phyloP scores from a whole-genome alignment of 2,888 invertebrate species.

The Mimas tiliae region DNA sequence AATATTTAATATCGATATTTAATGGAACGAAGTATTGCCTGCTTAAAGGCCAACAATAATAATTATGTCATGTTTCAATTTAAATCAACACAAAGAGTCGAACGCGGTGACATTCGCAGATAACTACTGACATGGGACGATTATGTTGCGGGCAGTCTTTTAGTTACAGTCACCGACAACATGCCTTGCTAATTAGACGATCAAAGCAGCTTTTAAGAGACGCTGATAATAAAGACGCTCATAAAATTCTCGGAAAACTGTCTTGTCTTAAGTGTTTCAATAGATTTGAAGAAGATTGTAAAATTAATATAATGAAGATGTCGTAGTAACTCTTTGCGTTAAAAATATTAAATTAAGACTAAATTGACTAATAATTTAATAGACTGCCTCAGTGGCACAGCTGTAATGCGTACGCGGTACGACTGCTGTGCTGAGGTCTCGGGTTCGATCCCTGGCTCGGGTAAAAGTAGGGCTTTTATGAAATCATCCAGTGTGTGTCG shows the following conservation, averaged over 20 bases:
- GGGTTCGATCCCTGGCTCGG: too few species aligned
- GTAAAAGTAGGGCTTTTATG: too few species aligned
- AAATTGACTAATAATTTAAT: too few species aligned
- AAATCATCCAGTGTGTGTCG: too few species aligned
- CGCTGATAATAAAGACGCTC: background rate
- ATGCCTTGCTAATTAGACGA: background rate
- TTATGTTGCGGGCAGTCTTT: background rate
- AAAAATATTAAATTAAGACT: background rate
- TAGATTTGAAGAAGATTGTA: background rate
- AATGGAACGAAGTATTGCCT: background rate
- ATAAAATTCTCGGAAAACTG: background rate
- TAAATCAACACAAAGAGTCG: slow-evolving; percentile 23
- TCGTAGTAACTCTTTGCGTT: background rate
- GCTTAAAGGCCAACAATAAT: slow-evolving; percentile 35
- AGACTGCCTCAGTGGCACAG: too few species aligned
- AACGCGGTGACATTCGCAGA: slow-evolving; percentile 11
- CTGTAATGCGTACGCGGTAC: too few species aligned
- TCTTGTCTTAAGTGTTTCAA: too few species aligned
- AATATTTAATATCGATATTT: slow-evolving; percentile 11
- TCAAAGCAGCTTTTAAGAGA: background rate
- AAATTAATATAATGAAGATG: background rate
- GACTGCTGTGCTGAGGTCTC: too few species aligned
- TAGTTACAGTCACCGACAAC: background rate
- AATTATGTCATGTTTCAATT: slow-evolving; percentile 41
- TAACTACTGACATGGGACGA: slow-evolving; percentile 10